These are phyloP conservation scores for Sus scrofa DNA, from an alignment of 2,113 vertebrate genomes.

Conservation along the genomic window T2T-Sscrofa CM000812.6:56382501-56383000, in stretches of 20 bases:
- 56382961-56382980: not conserved
- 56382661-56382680: not conserved
- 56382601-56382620: not conserved
- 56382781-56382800: not conserved
- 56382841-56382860: not conserved
- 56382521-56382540: conserved; percentile 26
- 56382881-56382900: not conserved
- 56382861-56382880: not conserved
- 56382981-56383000: conserved; percentile 16
- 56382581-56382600: not conserved
- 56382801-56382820: not conserved
- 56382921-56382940: not conserved
- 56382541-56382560: not conserved
- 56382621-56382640: not conserved
- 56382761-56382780: conserved; percentile 15
- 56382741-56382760: not conserved
- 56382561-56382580: not conserved
- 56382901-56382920: not conserved
- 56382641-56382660: not conserved
- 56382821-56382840: not conserved
- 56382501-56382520: conserved; percentile 53
- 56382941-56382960: not conserved
- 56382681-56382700: not conserved
- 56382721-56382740: not conserved
- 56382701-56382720: not conserved